Base-by-base conservation (phyloP, 2,888 invertebrate genomes). In the Magallana nippona region DNA sequence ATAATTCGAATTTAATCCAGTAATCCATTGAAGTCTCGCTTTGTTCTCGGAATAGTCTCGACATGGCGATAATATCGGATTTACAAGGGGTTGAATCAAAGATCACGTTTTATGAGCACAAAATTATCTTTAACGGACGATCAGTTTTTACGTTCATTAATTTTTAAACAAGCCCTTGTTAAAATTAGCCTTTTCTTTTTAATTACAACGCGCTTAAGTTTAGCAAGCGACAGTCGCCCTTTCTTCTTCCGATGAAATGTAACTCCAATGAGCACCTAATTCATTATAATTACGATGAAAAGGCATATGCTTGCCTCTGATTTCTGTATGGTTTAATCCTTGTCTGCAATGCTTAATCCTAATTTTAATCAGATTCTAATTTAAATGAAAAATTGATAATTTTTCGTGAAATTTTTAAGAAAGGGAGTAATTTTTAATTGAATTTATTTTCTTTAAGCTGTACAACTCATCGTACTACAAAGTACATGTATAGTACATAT, bases 21-120 rank as follows among this genome's bases (percentile, higher is more conserved):
- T 32, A 71, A 71, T 32, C 71, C 71, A 71, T 71, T 71, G 71
- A 71, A 71, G 71, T 71, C 71, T 71, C 71, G 22, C 71, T 71
- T 71, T 71, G 71, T 71, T 71, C 71, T 71, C 71, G 32, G 27
- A 32, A 71, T 71, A 71, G 22, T 71, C 71, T 32, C 71, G 71
- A 27, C 71, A 71, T 32, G 32, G 27, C 71, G 71, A 71, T 71
- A 71, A 71, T 71, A 71, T 71, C 71, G 13, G 22, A 71, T 10
- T 27, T 27, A 22, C 13, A 71, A 22, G 32, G 15, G 27, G 71
- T 22, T 71, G 71, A 71, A 71, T 71, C 71, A 71, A 71, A 71
- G 71, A 71, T 71, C 71, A 71, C 71, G 27, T 71, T 71, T 71
- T 71, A 71, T 22, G 71, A 71, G 71, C 71, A 71, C 71, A 71